Evolutionary conservation across 1,140 invertebrate genomes (phyloP), one percentile per base, ranked within the genome.

Genomic region (Hormaphis cornu): DNA sequence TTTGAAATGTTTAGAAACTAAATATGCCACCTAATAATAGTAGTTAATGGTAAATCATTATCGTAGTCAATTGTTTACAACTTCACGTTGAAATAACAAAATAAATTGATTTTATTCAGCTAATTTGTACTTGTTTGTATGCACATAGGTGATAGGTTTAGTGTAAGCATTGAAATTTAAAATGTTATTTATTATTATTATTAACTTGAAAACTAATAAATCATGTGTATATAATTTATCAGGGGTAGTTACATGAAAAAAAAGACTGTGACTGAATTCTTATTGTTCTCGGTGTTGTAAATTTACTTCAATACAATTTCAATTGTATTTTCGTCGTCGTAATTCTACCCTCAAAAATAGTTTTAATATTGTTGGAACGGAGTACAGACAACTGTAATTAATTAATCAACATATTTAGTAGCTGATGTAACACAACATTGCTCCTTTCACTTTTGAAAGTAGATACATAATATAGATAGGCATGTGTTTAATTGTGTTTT

Each of bases 221-320:
- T 33, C 28, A 18, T 53, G 26, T 53, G 33, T 12, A 54, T n/a
- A 54, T 53, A 53, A 53, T 33, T 54, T 54, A 54, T 33, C n/a
- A 18, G 5, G 4, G 26, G 20, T 28, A 30, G 50, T 9, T 30
- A 54, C 28, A 54, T 54, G 52, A 12, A 54, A 30, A 30, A 54
- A 54, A n/a, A 54, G 16, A n/a, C 20, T 28, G 52, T 54, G 1
- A n/a, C n/a, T 54, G 52, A 30, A n/a, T n/a, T 18, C n/a, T 9
- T 54, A 54, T 54, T 54, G 52, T 54, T 54, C 28, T 54, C n/a
- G n/a, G 52, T 20, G 28, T 53, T 54, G 52, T 33, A 33, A n/a
- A 54, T 33, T 54, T 54, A 54, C 28, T 54, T 53, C 20, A 33
- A 16, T 54, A 54, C 10, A 54, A 30, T 54, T 54, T 33, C 52